phyloP scores from a whole-genome alignment of 2,113 vertebrate species.

The Scortum barcoo region DNA sequence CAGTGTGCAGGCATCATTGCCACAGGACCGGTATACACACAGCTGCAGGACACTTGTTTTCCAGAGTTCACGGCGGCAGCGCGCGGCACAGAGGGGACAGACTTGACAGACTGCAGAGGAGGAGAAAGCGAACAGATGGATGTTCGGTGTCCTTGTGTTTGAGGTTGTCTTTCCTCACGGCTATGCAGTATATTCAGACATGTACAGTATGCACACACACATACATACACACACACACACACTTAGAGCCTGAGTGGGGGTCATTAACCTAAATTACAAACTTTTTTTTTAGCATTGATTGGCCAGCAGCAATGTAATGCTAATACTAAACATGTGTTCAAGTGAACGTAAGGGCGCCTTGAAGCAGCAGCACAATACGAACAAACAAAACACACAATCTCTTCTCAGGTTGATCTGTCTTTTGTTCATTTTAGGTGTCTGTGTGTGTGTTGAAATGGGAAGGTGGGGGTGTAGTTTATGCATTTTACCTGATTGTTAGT shows the following conservation, averaged over 20 bases:
- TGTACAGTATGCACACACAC: constrained; percentile 18
- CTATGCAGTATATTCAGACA: constrained; percentile 39
- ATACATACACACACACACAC: constrained; percentile 14
- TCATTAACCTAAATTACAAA: constrained; percentile 61
- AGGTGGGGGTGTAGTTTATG: not conserved
- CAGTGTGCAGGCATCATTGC: constrained; percentile 20
- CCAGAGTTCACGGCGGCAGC: constrained; percentile 56
- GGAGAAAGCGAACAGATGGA: constrained; percentile 62
- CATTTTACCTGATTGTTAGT: constrained; percentile 29
- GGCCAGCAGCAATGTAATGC: constrained; percentile 36
- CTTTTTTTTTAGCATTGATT: constrained; percentile 26
- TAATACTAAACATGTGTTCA: constrained; percentile 53
- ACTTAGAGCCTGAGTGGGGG: constrained; percentile 2
- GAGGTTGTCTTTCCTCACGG: constrained; percentile 75
- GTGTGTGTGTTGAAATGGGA: not conserved
- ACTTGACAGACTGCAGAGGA: constrained; percentile 25
- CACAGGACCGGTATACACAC: constrained; percentile 43
- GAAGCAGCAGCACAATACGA: not conserved
- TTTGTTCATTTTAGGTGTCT: constrained; percentile 9
- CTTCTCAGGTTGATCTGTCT: not conserved
- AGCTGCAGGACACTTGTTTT: constrained; percentile 59
- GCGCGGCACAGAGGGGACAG: not conserved
- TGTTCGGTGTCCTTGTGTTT: constrained; percentile 73
- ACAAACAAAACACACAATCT: not conserved
- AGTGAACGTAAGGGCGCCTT: not conserved